Conservation (phyloP, 2,888 invertebrate genomes). For the Oligia strigilis region DNA sequence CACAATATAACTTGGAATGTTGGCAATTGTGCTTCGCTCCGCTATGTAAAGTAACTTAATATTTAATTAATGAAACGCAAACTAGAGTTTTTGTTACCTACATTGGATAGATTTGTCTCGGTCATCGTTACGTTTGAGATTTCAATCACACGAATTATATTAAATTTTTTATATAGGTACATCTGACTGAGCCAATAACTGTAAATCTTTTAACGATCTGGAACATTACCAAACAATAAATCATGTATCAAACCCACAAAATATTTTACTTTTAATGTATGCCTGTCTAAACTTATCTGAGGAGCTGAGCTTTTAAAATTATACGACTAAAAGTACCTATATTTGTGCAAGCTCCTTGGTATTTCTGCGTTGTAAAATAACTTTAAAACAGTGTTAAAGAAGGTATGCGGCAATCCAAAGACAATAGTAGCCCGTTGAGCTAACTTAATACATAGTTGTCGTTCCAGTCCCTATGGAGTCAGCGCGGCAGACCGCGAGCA, state of each 20-base stretch:
- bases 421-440: not conserved
- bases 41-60: slow-evolving; percentile 3
- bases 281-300: not conserved
- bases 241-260: not conserved
- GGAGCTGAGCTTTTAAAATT: not conserved
- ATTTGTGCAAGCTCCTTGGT: not conserved
- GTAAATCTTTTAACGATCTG: slow-evolving; percentile 15
- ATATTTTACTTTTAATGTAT: too few relatives aligned
- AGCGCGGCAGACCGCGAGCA: slow-evolving; percentile 28
- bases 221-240: slow-evolving; percentile 9
- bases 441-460: slow-evolving; percentile 49
- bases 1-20: slow-evolving; percentile 6
- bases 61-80: slow-evolving; percentile 10
- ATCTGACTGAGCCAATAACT: too few relatives aligned
- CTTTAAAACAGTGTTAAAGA: not conserved
- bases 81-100: not conserved
- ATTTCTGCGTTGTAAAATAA: not conserved
- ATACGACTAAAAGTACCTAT: not conserved
- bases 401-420: slow-evolving; percentile 24
- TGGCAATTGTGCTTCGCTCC: not conserved
- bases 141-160: not conserved
- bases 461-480: slow-evolving; percentile 33
- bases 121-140: not conserved
- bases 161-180: too few relatives aligned
- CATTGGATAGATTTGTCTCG: not conserved